Evolutionary conservation across 2,888 invertebrate genomes (phyloP), one percentile per base, ranked within the genome.

Genomic region (Scaptodrosophila latifasciaeformis): DNA sequence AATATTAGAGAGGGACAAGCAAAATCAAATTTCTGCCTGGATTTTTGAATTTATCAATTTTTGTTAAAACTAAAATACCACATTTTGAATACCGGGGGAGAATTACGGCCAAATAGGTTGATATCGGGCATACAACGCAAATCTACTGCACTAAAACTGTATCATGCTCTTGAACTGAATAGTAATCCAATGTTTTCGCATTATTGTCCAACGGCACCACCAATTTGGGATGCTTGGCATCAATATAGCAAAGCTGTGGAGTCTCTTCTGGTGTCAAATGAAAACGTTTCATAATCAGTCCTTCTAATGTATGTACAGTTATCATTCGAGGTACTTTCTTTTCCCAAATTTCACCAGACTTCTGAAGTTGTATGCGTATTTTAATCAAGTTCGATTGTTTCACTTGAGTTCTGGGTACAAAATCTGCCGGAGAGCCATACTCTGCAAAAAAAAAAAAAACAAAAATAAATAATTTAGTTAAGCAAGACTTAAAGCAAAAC

Each of bases 101-200:
- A 45, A 12, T 34, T n/a, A n/a, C 10, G 9, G 34, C 13, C 13
- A 34, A 34, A 40, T 27, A 30, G 48, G 19, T 4, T 13, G 40
- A 24, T 24, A 24, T 5, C 19, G 10, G 13, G 5, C 27, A 17
- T 7, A 29, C 17, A 6, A 15, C 18, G 47, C 6, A 13, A 15
- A 29, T 53, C 58, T 74, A 84, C 74, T 90, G 90, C 6, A 92
- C 93, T 58, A 92, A 86, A 67, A 97, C 91, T 55, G 89, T 90
- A 86, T 96, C 96, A 56, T 93, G 94, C 75, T 93, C 92, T 87
- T 94, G 93, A 34, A 96, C 88, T 0, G 96, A 95, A 86, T 92
- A 97, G 84, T 91, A 95, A 44, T 91, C 90, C 35, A 97, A 87
- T 77, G 93, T 92, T 84, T 95, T 93, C 78, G 94, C 91, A 55